Conservation (phyloP, 2,797 vertebrate genomes). For the Sebastes diaconus region DNA sequence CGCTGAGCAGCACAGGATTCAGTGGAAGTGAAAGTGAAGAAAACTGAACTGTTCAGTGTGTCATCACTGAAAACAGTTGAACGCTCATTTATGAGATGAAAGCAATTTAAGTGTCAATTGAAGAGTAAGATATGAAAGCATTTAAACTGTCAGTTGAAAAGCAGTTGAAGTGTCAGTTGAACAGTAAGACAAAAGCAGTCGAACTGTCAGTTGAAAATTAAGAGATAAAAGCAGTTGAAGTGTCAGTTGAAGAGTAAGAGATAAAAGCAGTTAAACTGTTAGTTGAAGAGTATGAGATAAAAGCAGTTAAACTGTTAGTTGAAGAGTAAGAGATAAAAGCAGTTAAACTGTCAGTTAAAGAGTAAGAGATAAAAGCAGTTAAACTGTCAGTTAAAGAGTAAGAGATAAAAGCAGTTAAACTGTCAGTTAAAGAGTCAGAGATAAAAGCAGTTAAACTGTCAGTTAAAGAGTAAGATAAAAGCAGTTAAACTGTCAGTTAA, state of each 20-base stretch:
- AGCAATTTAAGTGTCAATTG: background rate
- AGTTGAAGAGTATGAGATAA: accelerated
- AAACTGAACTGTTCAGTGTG: background rate
- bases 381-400: too few species aligned
- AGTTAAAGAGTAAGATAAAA: too few species aligned
- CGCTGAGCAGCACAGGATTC: background rate
- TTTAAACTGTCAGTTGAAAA: accelerated
- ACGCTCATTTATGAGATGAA: background rate
- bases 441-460: too few species aligned
- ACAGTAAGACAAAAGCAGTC: too few species aligned
- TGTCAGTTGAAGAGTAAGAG: background rate
- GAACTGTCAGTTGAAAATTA: background rate
- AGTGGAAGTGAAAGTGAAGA: background rate
- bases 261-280: too few species aligned
- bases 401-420: background rate
- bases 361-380: background rate
- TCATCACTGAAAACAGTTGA: background rate
- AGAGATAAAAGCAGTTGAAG: background rate
- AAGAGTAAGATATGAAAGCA: background rate
- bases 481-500: too few species aligned
- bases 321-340: background rate
- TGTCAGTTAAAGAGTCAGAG: too few species aligned
- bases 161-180: too few species aligned
- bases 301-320: too few species aligned
- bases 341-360: background rate